These are phyloP conservation scores for Zophobas atratus DNA, from an alignment of 1,140 invertebrate genomes.

Conservation along the genomic window DNA sequence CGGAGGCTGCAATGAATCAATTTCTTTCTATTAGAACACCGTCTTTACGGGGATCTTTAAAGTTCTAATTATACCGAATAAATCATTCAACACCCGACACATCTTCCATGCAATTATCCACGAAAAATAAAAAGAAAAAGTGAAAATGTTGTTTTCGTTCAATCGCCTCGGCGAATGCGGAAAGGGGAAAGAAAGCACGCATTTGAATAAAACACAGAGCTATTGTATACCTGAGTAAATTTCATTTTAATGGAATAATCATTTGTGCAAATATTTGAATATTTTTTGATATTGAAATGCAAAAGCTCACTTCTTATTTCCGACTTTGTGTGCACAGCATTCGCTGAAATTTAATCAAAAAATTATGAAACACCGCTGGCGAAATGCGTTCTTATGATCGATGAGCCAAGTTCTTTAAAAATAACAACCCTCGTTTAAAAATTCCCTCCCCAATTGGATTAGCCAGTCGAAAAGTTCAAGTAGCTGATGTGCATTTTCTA, in stretches of 20 bases:
- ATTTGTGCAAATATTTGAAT: slow-evolving; percentile 69
- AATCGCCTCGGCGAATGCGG: slow-evolving; percentile 3
- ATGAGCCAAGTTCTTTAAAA: slow-evolving; percentile 51
- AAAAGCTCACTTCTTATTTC: slow-evolving; percentile 64
- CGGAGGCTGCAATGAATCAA: slow-evolving; percentile 59
- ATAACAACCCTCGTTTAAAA: slow-evolving; percentile 51
- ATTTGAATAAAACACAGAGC: slow-evolving; percentile 61
- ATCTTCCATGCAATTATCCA: slow-evolving; percentile 30
- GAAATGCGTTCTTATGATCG: slow-evolving; percentile 50
- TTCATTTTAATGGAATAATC: slow-evolving; percentile 70
- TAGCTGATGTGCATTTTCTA: slow-evolving; percentile 22
- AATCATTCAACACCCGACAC: slow-evolving; percentile 44
- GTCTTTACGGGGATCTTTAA: slow-evolving; percentile 43
- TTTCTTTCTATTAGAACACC: slow-evolving; percentile 57
- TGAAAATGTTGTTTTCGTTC: slow-evolving; percentile 17
- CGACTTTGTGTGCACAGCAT: slow-evolving; percentile 62
- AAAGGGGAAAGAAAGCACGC: slow-evolving; percentile 45
- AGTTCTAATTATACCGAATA: slow-evolving; percentile 45
- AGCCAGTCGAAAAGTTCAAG: slow-evolving; percentile 44
- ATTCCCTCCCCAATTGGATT: slow-evolving; percentile 47
- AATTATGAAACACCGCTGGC: slow-evolving; percentile 65
- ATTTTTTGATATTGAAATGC: slow-evolving; percentile 68
- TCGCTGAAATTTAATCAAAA: slow-evolving; percentile 67
- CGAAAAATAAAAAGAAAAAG: slow-evolving; percentile 24
- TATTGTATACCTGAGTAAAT: slow-evolving; percentile 66